Base-by-base conservation (phyloP, 1,140 invertebrate genomes). In the Globodera rostochiensis region DNA sequence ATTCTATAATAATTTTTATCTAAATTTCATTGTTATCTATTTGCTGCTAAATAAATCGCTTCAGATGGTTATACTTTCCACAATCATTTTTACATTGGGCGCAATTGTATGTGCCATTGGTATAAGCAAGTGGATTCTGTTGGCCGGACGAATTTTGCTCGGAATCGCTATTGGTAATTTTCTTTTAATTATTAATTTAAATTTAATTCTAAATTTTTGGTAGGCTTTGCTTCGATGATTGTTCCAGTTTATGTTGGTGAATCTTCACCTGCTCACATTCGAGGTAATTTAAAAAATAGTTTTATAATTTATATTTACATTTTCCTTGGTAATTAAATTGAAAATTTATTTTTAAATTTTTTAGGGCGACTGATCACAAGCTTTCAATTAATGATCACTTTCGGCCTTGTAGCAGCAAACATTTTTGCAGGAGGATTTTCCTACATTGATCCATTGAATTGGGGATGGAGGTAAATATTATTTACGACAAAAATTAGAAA, bases 231-330 rank as follows among this genome's bases (percentile, higher is more conserved):
- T 13, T 93, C 93, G 6, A 93, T 92, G 89, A 91, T 91, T n/a
- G 92, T 93, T 7, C 93, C 93, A 3, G 92, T 93, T 88, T 93
- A 93, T 86, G 91, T 93, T 47, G 92, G 92, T 7, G 93, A 93
- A 88, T 91, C 91, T 50, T 90, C 93, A 3, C 92, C 92, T 0
- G 83, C 91, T n/a, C 88, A 92, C 78, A 89, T 91, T 45, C 88
- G 93, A 47, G 93, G 93, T 19, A 85, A 89, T 53, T 53, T 2
- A 9, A 91, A 93, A 2, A 92, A 92, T 6, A 88, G 91, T n/a
- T 25, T 36, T 92, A 77, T 76, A 57, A 76, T 45, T 25, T 53
- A 13, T 25, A 15, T 64, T 19, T 64, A 19, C 21, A 69, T 71
- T 47, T 47, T 36, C 9, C 19, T 70, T 45, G 6, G 45, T 79